phyloP scores from a whole-genome alignment of 2,797 vertebrate species.

The Eutrigla gurnardus region DNA sequence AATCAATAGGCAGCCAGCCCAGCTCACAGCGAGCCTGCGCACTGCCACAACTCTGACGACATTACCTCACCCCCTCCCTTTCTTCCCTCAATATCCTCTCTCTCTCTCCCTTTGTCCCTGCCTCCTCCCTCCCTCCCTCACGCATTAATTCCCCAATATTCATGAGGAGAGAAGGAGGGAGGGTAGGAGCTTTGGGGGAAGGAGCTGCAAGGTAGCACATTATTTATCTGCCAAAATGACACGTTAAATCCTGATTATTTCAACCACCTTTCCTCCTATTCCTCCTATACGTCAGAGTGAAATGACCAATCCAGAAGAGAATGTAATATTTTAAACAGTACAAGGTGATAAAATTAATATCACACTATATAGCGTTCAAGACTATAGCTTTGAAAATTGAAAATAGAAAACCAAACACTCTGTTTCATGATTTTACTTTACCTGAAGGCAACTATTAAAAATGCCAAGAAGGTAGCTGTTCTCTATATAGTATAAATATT shows the following conservation, averaged over 20 bases:
- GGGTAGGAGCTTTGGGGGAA: constrained; percentile 46
- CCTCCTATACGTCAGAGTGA: background rate
- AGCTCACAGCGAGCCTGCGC: constrained; percentile 79
- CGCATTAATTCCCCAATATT: constrained; percentile 72
- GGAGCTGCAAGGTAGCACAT: constrained; percentile 42
- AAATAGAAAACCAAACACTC: background rate
- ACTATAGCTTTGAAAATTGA: background rate
- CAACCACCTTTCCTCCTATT: background rate
- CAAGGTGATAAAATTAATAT: background rate
- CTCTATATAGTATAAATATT: too few species aligned
- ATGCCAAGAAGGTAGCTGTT: too few species aligned
- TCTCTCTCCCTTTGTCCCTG: constrained; percentile 58
- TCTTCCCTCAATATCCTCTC: constrained; percentile 37
- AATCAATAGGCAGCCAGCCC: constrained; percentile 81
- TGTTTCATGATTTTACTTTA: too few species aligned
- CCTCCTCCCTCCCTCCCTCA: constrained; percentile 26
- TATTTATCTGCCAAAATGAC: constrained; percentile 4
- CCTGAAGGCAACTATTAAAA: too few species aligned
- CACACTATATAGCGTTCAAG: background rate
- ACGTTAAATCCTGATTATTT: background rate
- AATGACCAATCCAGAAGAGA: background rate
- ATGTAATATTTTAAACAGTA: background rate
- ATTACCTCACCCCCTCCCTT: constrained; percentile 56
- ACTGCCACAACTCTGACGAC: constrained; percentile 75
- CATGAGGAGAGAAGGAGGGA: constrained; percentile 62